phyloP scores from a whole-genome alignment of 2,113 vertebrate species.

The Solea senegalensis region DNA sequence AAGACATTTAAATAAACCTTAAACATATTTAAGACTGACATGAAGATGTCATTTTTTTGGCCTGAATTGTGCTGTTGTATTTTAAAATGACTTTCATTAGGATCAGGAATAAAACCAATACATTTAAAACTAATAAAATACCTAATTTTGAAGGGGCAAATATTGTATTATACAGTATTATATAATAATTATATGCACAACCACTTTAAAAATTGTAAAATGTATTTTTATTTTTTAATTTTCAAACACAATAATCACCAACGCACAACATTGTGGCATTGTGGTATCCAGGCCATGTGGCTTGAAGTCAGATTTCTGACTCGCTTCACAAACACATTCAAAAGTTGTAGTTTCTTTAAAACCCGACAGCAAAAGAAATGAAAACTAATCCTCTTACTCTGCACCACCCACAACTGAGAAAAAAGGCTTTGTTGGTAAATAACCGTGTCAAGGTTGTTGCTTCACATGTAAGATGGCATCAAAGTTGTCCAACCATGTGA shows the following conservation, averaged over 20 bases:
- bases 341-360: constrained; percentile 64
- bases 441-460: constrained; percentile 78
- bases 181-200: no score
- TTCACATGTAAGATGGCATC: constrained; percentile 72
- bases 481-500: constrained; percentile 74
- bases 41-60: background rate
- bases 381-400: constrained; percentile 82
- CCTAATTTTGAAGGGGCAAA: background rate
- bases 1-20: no score
- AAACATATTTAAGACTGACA: background rate
- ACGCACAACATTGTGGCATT: no score
- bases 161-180: no score
- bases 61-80: background rate
- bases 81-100: background rate
- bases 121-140: background rate
- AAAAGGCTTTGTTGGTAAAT: constrained; percentile 80
- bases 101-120: background rate
- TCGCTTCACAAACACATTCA: constrained; percentile 71
- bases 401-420: constrained; percentile 61
- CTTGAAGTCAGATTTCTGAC: constrained; percentile 18
- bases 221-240: no score
- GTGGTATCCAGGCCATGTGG: constrained; percentile 3
- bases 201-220: no score
- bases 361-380: constrained; percentile 63
- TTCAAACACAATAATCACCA: no score